Percentiles rank a stretch among this genome's conserved stretches.
Evolutionary conservation across 2,113 vertebrate genomes (phyloP).

Genomic region (Probosciger aterrimus): DNA sequence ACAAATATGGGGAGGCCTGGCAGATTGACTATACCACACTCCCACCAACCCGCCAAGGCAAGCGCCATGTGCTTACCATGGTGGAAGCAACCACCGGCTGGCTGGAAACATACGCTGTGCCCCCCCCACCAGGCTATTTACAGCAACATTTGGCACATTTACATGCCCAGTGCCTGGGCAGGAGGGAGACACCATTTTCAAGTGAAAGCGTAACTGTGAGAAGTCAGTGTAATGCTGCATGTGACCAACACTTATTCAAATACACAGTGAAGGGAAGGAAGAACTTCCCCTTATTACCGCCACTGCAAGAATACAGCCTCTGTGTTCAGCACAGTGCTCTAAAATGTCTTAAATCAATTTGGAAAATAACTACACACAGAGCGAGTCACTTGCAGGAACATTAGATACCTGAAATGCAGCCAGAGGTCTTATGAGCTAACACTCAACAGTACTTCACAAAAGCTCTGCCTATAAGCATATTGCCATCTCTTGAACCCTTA

Average conservation of each 20-base stretch:
- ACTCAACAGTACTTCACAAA: neutral
- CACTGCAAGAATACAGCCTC: neutral
- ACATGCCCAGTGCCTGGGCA: neutral
- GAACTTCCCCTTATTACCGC: neutral
- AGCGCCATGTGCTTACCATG: too few species aligned
- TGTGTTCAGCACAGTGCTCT: neutral
- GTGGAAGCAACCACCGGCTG: too few species aligned
- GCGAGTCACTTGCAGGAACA: neutral
- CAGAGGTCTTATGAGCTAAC: neutral
- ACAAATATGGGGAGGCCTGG: too few species aligned
- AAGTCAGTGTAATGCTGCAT: neutral
- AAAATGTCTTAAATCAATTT: neutral
- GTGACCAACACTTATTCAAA: neutral
- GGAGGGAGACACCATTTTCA: neutral
- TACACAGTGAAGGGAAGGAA: neutral
- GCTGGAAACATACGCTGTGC: too few species aligned
- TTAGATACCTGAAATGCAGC: neutral
- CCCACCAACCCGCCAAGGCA: too few species aligned
- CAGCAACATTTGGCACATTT: too few species aligned
- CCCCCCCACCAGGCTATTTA: too few species aligned
- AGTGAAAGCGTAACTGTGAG: neutral
- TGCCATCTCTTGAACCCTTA: neutral
- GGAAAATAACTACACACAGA: neutral
- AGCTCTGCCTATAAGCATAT: neutral
- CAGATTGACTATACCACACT: too few species aligned